Percentiles rank a stretch among this genome's conserved stretches.
Evolutionary conservation across 2,888 invertebrate genomes (phyloP).

Genomic region (Hirtodrosophila confusa): DNA sequence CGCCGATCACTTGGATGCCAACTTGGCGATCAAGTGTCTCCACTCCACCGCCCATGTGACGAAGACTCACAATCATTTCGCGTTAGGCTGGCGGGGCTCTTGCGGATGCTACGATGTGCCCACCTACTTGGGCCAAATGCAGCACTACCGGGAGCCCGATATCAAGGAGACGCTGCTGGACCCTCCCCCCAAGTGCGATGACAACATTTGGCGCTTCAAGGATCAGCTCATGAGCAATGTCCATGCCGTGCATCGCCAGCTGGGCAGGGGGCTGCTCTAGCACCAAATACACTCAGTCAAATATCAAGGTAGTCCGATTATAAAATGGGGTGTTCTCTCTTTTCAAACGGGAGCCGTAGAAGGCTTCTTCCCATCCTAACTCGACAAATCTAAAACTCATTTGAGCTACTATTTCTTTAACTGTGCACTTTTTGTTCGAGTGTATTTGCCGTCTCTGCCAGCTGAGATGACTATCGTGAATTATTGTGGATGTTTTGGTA

Average conservation of each 20-base stretch:
- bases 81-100: constrained; percentile 91
- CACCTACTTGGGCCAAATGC: constrained; percentile 91
- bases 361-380: too few species aligned
- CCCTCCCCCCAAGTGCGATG: constrained; percentile 91
- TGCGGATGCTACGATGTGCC: constrained; percentile 92
- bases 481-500: too few species aligned
- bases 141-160: constrained; percentile 94
- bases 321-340: too few species aligned
- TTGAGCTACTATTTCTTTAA: too few species aligned
- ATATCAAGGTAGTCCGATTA: too few species aligned
- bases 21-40: constrained; percentile 95
- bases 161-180: constrained; percentile 88
- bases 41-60: constrained; percentile 94
- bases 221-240: constrained; percentile 39
- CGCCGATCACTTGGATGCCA: constrained; percentile 92
- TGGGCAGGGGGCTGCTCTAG: constrained; percentile 27
- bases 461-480: too few species aligned
- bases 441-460: too few species aligned
- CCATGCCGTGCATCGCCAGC: constrained; percentile 17
- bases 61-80: constrained; percentile 95
- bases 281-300: too few species aligned
- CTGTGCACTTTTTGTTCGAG: too few species aligned
- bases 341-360: too few species aligned
- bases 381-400: too few species aligned
- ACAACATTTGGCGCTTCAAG: constrained; percentile 84